phyloP scores from a whole-genome alignment of 2,888 invertebrate genomes.

The Chalcosyrphus nemorum region DNA sequence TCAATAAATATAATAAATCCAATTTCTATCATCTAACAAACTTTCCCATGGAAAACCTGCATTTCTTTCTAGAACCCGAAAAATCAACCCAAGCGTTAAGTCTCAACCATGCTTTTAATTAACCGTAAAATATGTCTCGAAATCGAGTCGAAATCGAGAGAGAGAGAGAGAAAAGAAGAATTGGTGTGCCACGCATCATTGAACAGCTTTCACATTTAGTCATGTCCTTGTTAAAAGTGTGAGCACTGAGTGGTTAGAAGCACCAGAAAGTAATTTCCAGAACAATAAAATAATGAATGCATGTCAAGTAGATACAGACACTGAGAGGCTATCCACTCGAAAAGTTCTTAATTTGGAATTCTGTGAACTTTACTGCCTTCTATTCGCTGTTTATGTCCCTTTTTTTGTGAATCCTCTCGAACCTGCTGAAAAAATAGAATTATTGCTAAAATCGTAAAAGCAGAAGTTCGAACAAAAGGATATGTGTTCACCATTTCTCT shows the following conservation, averaged over 20 bases:
- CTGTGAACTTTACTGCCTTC: constrained; percentile 12
- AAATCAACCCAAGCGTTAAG: neutral
- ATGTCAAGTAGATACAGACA: neutral
- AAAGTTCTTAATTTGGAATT: constrained; percentile 20
- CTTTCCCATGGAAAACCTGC: neutral
- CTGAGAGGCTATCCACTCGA: neutral
- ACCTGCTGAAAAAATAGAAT: neutral
- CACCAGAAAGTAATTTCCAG: neutral
- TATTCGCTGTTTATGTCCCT: constrained; percentile 20
- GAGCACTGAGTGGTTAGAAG: too few species aligned
- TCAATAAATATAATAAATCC: neutral
- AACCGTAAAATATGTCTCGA: constrained; percentile 30
- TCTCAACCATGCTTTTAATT: constrained; percentile 18
- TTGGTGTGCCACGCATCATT: constrained; percentile 12
- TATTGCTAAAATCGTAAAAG: constrained; percentile 43
- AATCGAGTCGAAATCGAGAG: constrained; percentile 33
- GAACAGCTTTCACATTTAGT: constrained; percentile 23
- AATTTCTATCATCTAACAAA: neutral
- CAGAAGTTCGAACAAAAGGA: constrained; percentile 36
- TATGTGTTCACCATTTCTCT: neutral
- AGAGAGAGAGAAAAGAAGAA: neutral
- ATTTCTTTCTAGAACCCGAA: neutral
- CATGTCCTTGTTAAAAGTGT: neutral
- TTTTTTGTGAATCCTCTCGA: neutral
- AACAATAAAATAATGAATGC: neutral